A percentile compares a stretch with the other conserved stretches of the same genome.
Evolutionary conservation across 92 coral and sea anemone genomes (phyloP).

Genomic region (Zoanthus gigantus): DNA sequence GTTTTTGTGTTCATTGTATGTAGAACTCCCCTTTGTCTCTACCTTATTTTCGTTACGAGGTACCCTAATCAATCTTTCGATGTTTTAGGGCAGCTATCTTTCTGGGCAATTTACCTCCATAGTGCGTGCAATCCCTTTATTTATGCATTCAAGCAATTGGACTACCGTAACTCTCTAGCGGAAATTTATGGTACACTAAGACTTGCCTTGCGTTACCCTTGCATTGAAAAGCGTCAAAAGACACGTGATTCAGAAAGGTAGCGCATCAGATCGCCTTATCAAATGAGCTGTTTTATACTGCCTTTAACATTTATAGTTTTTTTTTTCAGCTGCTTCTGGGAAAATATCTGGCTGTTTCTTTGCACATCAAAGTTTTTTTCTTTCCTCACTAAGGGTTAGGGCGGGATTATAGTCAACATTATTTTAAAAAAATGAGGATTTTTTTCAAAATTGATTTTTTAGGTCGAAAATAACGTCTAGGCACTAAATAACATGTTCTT

Average conservation of each 20-base stretch:
- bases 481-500: too few relatives aligned
- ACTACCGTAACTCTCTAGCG: conserved; percentile 81
- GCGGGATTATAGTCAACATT: too few relatives aligned
- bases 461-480: too few relatives aligned
- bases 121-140: conserved; percentile 96
- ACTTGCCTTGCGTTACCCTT: conserved; percentile 40
- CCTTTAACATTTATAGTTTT: too few relatives aligned
- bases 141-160: conserved; percentile 89
- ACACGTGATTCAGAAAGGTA: conserved; percentile 17
- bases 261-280: not conserved
- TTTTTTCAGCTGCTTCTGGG: not conserved
- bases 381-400: too few relatives aligned
- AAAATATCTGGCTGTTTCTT: too few relatives aligned
- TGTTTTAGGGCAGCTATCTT: conserved; percentile 87
- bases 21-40: conserved; percentile 89
- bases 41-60: conserved; percentile 71
- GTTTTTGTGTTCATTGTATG: conserved; percentile 83
- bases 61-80: conserved; percentile 74
- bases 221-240: conserved; percentile 17
- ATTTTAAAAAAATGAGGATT: too few relatives aligned
- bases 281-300: not conserved
- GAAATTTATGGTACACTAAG: conserved; percentile 70
- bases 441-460: too few relatives aligned
- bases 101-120: conserved; percentile 96
- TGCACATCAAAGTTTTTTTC: too few relatives aligned